phyloP scores from a whole-genome alignment of 1,140 invertebrate species.

The Planococcus citri region DNA sequence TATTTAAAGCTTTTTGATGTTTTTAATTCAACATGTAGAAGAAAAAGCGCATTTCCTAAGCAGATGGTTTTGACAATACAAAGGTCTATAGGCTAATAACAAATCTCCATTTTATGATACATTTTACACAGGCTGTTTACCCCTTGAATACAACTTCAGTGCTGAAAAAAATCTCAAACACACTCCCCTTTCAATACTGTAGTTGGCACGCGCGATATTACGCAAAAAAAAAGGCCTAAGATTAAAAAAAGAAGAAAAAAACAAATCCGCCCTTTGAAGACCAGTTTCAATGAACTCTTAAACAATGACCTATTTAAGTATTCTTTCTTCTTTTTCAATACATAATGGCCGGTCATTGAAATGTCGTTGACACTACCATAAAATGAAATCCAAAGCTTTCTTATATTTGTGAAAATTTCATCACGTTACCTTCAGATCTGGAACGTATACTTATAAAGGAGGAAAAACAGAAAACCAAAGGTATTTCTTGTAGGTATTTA shows the following conservation, averaged over 20 bases:
- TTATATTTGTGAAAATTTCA: background rate
- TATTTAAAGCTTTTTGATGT: background rate
- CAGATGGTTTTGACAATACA: background rate
- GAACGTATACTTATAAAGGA: too few relatives aligned
- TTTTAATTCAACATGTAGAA: background rate
- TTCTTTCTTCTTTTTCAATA: background rate
- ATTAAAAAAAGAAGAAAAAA: slow-evolving; percentile 1
- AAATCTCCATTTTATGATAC: background rate
- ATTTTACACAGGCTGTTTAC: background rate
- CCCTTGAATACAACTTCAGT: background rate
- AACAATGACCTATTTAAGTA: background rate
- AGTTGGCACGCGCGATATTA: background rate
- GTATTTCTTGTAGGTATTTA: too few relatives aligned
- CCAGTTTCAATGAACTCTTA: slow-evolving; percentile 2
- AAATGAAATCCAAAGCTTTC: background rate
- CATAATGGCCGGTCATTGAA: background rate
- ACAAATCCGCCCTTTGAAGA: background rate
- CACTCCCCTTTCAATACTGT: background rate
- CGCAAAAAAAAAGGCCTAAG: background rate
- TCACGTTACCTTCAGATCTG: background rate
- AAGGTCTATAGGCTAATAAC: background rate
- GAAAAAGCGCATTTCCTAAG: background rate
- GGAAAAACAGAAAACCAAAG: too few relatives aligned
- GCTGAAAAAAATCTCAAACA: background rate
- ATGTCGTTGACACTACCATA: background rate